Conservation (phyloP, 23 tunicate species). For the Styela clava region DNA sequence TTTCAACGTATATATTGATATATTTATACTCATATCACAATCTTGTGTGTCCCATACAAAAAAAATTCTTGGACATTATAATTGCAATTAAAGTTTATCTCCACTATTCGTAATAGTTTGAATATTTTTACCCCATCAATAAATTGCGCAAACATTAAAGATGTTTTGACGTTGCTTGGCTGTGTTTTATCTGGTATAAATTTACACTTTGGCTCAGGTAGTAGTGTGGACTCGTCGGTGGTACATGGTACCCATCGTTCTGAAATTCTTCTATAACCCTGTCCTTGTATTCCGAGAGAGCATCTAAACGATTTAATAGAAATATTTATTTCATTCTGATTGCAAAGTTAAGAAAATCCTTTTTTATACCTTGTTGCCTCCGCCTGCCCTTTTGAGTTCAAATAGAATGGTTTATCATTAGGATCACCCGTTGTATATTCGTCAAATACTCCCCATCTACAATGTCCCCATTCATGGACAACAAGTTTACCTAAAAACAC, state of each 20-base stretch:
- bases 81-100: too few relatives aligned
- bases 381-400: neutral
- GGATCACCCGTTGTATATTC: constrained; percentile 37
- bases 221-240: neutral
- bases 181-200: neutral
- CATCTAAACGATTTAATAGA: neutral
- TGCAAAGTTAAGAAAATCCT: neutral
- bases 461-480: constrained; percentile 64
- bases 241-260: neutral
- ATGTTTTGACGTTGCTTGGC: neutral
- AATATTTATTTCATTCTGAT: too few relatives aligned
- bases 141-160: neutral
- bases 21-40: too few relatives aligned
- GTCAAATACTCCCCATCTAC: constrained; percentile 68
- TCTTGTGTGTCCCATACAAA: too few relatives aligned
- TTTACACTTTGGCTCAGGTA: neutral
- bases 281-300: neutral
- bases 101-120: neutral
- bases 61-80: too few relatives aligned
- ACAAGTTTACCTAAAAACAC: constrained; percentile 34
- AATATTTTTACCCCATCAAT: neutral
- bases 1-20: too few relatives aligned
- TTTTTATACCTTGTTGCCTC: neutral
- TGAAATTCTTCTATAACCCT: too few relatives aligned
- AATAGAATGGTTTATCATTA: constrained; percentile 24